Percentiles rank a stretch among this genome's conserved stretches.
These are phyloP conservation scores for Triplophysa siluroides DNA, from an alignment of 2,113 vertebrate genomes.

Conservation along the genomic window DNA sequence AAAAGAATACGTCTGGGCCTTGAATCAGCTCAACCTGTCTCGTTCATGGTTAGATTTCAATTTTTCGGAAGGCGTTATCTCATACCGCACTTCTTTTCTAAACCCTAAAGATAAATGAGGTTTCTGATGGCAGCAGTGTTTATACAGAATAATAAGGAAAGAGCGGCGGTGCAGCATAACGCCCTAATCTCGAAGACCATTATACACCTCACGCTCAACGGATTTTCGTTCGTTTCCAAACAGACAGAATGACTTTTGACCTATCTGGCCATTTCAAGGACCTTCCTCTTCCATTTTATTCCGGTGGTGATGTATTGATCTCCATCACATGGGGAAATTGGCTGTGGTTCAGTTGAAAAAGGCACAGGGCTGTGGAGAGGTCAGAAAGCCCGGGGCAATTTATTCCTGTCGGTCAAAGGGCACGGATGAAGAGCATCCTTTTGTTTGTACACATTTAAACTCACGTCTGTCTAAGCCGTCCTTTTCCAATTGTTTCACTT, in stretches of 20 bases:
- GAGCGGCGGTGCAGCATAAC: neutral
- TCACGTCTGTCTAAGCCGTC: slow-evolving; percentile 29
- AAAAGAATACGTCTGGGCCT: slow-evolving; percentile 24
- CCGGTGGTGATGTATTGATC: slow-evolving; percentile 55
- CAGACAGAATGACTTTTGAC: slow-evolving; percentile 32
- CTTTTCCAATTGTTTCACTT: slow-evolving; percentile 6
- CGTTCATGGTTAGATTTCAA: neutral
- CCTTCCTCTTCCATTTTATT: slow-evolving; percentile 44
- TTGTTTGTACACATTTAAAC: slow-evolving; percentile 49
- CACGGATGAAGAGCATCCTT: slow-evolving; percentile 42
- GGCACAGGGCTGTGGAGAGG: slow-evolving; percentile 27
- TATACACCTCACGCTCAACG: slow-evolving; percentile 2
- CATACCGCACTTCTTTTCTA: neutral
- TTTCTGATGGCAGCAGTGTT: neutral
- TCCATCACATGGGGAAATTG: slow-evolving; percentile 44
- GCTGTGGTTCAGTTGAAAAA: slow-evolving; percentile 26
- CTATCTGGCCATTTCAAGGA: slow-evolving; percentile 34
- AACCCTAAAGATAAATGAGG: slow-evolving; percentile 10
- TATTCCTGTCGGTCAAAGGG: slow-evolving; percentile 51
- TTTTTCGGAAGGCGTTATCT: slow-evolving; percentile 2
- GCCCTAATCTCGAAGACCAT: slow-evolving; percentile 5
- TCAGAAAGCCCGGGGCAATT: slow-evolving; percentile 49
- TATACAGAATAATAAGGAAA: slow-evolving; percentile 29
- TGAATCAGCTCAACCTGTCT: slow-evolving; percentile 19
- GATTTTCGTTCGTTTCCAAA: slow-evolving; percentile 39